Evolutionary conservation across 2,797 vertebrate genomes (phyloP).

Genomic region (Distichodus sexfasciatus): DNA sequence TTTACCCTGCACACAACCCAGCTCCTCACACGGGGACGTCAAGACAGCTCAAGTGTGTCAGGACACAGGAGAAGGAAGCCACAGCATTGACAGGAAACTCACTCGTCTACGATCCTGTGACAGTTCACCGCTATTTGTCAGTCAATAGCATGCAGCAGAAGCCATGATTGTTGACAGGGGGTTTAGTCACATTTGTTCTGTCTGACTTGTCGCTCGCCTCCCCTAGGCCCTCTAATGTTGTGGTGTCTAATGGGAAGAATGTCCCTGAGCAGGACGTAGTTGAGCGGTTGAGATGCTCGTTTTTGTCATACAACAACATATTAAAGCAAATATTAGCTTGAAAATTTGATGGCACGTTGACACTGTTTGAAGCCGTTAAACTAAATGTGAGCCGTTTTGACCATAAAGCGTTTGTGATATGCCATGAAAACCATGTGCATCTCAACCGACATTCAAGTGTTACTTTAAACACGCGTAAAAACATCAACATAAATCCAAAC

Average conservation of each 20-base stretch:
- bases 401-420: too few species aligned
- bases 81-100: background rate
- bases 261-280: slow-evolving; percentile 29
- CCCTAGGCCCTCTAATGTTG: slow-evolving; percentile 13
- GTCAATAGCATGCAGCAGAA: slow-evolving; percentile 40
- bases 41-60: background rate
- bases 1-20: background rate
- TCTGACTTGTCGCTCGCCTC: slow-evolving; percentile 31
- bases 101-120: background rate
- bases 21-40: background rate
- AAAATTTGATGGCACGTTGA: too few species aligned
- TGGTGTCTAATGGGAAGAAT: slow-evolving; percentile 37
- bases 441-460: too few species aligned
- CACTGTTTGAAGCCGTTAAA: too few species aligned
- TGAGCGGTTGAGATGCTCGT: background rate
- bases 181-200: slow-evolving; percentile 47
- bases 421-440: too few species aligned
- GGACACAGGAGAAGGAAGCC: background rate
- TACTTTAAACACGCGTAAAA: too few species aligned
- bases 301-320: too few species aligned
- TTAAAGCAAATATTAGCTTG: too few species aligned
- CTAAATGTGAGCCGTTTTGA: too few species aligned
- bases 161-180: slow-evolving; percentile 42
- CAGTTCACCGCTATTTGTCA: background rate
- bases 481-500: too few species aligned